Base-by-base conservation (phyloP, 23 tunicate species). In the Trididemnum miniatum region DNA sequence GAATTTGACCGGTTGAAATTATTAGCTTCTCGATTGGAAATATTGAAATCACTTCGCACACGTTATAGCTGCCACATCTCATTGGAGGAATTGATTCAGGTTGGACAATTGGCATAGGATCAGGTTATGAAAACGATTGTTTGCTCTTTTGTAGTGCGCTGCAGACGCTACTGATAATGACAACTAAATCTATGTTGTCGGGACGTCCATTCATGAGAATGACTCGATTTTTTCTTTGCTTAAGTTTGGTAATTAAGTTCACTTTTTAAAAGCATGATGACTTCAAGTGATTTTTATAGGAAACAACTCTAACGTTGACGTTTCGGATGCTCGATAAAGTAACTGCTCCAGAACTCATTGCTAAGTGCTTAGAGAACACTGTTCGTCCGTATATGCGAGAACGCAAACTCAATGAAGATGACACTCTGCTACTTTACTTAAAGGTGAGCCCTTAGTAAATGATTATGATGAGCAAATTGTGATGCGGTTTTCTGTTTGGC, bases 301-400 rank as follows among this genome's bases (percentile, higher is more conserved):
- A 91, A 71, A 91, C 91, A 1, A 82, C 86, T 0, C 29, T 44
- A 29, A 73, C 91, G 20, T 44, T 91, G 36, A 86, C 97, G 1
- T 91, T 77, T 50, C 87, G 97, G 18, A 86, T 91, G 97, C 77
- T 91, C 57, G 97, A 91, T 66, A 77, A 89, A 57, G 88, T 83
- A 1, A 79, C 72, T 31, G 97, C 84, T 25, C 97, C 97, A 3
- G 91, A 91, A 78, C 75, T 86, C 26, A 36, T 91, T 0, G 51
- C 84, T 22, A 38, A 71, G 50, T 90, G 78, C n/a, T 44, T 91
- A 60, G 69, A 91, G 51, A 67, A 23, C 3, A 91, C 97, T 0
- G 88, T 91, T 23, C 69, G 83, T 20, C 97, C 97, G 12, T 91
- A 91, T 65, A 86, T 91, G 91, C 57, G 80, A 0, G 91, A 86